Conservation (phyloP, 1,140 invertebrate species). For the Anadara kagoshimensis region DNA sequence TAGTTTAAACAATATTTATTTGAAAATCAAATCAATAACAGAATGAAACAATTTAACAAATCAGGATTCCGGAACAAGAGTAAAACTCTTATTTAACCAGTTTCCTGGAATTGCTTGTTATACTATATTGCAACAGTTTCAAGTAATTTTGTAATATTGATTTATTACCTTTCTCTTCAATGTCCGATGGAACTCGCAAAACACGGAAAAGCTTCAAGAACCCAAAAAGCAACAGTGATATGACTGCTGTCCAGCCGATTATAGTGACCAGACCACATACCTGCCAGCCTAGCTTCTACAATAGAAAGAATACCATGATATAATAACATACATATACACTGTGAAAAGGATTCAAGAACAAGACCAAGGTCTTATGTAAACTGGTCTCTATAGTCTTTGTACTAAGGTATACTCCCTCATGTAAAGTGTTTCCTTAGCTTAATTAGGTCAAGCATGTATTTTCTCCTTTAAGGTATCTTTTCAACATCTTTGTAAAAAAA, state of each 20-base stretch:
- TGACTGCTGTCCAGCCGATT: constrained; percentile 72
- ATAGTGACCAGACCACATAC: constrained; percentile 75
- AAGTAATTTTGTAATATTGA: not conserved
- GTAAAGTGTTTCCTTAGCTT: not conserved
- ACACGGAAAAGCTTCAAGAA: constrained; percentile 69
- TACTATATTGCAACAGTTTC: constrained; percentile 39
- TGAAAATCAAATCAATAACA: too few relatives aligned
- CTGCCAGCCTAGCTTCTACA: constrained; percentile 75
- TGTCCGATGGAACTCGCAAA: constrained; percentile 73
- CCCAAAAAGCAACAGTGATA: constrained; percentile 74
- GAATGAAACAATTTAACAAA: too few relatives aligned
- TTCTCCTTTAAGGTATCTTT: not conserved
- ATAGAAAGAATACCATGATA: constrained; percentile 2
- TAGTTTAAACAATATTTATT: too few relatives aligned
- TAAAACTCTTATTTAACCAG: constrained; percentile 74
- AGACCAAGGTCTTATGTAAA: too few relatives aligned
- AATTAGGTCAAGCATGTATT: not conserved
- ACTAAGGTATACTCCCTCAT: not conserved
- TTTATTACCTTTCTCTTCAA: constrained; percentile 74
- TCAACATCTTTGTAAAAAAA: too few relatives aligned
- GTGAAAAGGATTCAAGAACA: too few relatives aligned
- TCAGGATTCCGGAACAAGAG: too few relatives aligned
- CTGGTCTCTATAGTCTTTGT: too few relatives aligned
- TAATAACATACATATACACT: not conserved
- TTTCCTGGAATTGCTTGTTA: constrained; percentile 75